Evolutionary conservation across 2,797 vertebrate species (phyloP), one percentile per base, ranked within the genome.

Genomic region (Anabas testudineus): DNA sequence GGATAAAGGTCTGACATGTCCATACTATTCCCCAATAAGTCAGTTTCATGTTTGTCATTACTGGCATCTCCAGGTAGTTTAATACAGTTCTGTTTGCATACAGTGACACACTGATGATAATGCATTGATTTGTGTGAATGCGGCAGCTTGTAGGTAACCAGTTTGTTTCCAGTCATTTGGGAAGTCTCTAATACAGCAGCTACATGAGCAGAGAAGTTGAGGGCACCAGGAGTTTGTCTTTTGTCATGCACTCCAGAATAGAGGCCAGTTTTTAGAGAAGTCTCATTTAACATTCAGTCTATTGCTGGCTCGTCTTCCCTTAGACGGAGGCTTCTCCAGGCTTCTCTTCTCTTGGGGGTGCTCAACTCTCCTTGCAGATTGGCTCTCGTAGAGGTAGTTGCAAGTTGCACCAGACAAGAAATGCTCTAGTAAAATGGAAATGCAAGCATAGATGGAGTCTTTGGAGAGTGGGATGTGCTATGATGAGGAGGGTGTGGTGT

Each of bases 381-480:
- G 76, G 56, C 49, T 67, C 19, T 64, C n/a, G 71, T 54, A 85
- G 90, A 84, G 86, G 84, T 89, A 88, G 90, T 69, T 55, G 42
- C 22, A 61, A 56, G 30, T 75, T 67, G 49, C 63, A 24, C 34
- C 63, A 21, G 54, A 63, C 12, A 57, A 58, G 43, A 66, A 63
- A 30, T 41, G 18, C 47, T 22, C 80, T 87, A 87, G 42, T 80
- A 86, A 71, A 69, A 76, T 77, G 65, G 66, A 76, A 59, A 78
- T 24, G 21, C 3, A 37, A 78, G 67, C 34, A 45, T 32, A 60
- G 75, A 78, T 78, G 80, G 66, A 73, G 73, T 86, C 67, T 81
- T 83, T 64, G 93, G 88, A 58, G 93, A 92, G 19, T 78, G 76
- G 39, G 90, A 88, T 10, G 51, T 18, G 30, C 74, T 88, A 4